Evolutionary conservation across 2,797 vertebrate genomes (phyloP), one percentile per base, ranked within the genome.

Genomic region (Sebastes umbrosus): DNA sequence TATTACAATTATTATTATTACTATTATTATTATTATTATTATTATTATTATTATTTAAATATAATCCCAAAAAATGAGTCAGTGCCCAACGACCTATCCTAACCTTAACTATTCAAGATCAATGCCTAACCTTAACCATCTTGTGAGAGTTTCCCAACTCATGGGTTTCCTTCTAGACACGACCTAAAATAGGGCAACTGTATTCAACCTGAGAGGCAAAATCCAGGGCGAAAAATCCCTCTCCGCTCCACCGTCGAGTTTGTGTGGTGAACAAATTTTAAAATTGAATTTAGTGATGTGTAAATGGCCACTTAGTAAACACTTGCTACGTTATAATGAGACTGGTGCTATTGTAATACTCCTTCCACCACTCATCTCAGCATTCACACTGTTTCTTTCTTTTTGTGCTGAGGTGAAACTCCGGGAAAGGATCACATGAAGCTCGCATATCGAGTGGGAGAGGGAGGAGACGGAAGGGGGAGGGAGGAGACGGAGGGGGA

Each of bases 371-470:
- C 31, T 69, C 58, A 79, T 74, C 52, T 67, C 50, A 82, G 69
- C 43, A 50, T 57, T 79, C 36, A 46, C 59, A 14, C 31, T 54
- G n/a, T 72, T 65, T 58, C 52, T 71, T 59, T 73, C 13, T 55
- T n/a, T 72, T 46, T 65, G 22, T 67, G 27, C 50, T 16, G 69
- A 67, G 75, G 54, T 73, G 79, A 72, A 85, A 88, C 69, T 92
- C 69, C 11, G 59, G 80, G 57, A 73, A 73, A 82, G 74, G 79
- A 80, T 88, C 79, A 72, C 82, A 82, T 73, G 70, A 75, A 83
- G 86, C 73, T 36, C 69, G 79, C 59, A 58, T 84, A 63, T 52
- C 27, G 77, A 77, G 84, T 27, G 69, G 31, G 25, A 62, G 60
- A 65, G 72, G 27, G 32, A 73, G 69, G 77, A 24, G 57, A 62